A percentile compares a stretch with the other conserved stretches of the same genome.
Conservation (phyloP, 2,113 vertebrate species). For the Vidua chalybeata region DNA sequence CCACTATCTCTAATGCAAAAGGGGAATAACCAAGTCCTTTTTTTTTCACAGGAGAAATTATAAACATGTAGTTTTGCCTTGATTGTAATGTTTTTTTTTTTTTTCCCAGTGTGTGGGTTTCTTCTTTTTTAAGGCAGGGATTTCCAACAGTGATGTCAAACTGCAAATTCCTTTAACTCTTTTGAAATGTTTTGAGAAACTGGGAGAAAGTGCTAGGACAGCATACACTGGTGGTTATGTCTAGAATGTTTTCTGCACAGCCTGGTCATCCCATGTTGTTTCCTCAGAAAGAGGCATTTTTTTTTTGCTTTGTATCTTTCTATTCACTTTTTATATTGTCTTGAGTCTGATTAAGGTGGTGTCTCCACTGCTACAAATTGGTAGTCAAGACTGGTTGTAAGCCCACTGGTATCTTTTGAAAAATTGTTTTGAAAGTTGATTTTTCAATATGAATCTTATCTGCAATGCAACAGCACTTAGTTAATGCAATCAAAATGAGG, state of each 20-base stretch:
- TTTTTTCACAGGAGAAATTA: not conserved
- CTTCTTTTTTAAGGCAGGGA: not conserved
- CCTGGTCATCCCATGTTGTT: conserved; percentile 12
- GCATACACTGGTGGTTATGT: fast-evolving
- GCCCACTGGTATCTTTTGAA: conserved; percentile 26
- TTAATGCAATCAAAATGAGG: not conserved
- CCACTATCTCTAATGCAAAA: not conserved
- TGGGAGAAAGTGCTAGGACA: not conserved
- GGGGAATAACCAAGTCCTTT: not conserved
- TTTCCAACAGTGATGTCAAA: not conserved
- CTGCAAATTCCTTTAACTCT: not conserved
- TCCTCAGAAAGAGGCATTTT: conserved; percentile 24
- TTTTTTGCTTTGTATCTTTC: conserved; percentile 42
- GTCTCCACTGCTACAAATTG: not conserved
- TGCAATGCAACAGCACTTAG: not conserved
- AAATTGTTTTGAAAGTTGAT: conserved; percentile 14
- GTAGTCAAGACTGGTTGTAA: conserved; percentile 12
- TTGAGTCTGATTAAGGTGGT: conserved; percentile 3
- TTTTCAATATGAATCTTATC: not conserved
- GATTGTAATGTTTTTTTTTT: not conserved
- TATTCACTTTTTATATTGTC: conserved; percentile 43
- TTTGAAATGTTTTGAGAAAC: not conserved
- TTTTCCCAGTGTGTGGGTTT: not conserved
- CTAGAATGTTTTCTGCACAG: conserved; percentile 24
- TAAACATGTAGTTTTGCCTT: not conserved